Base-by-base conservation (phyloP, 2,888 invertebrate species). In the Ennomos fuscantarius region DNA sequence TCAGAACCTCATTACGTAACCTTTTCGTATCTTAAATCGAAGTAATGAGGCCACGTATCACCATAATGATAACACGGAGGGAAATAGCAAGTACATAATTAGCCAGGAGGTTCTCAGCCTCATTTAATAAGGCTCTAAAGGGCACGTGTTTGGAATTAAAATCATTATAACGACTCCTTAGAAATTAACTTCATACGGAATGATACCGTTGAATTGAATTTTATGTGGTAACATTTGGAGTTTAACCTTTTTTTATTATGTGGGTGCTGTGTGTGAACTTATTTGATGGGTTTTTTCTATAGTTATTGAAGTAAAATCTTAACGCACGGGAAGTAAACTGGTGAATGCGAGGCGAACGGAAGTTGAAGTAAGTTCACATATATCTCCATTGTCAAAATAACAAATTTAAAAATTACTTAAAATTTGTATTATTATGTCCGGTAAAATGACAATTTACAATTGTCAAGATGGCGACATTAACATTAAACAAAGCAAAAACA, bases 61-160 rank as follows among this genome's bases (percentile, higher is more conserved):
- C 41, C 34, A 40, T 54, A 54, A 59, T 45, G 58, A 54, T 53
- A 59, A 49, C 53, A 53, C 41, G 50, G 15, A 46, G 44, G 52
- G 47, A 47, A 51, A 59, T 60, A 63, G 62, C 58, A 49, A 60
- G 58, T 52, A 39, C 33, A 49, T 62, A 59, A 59, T 59, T 58
- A 55, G 40, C 58, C 36, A 39, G 54, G 46, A 45, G 56, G 54
- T 57, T 55, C 56, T 52, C 39, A 48, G 51, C 48, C 40, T 50
- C 56, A 45, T 59, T 59, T 66, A 64, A 61, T 59, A 62, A 48
- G 55, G 59, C 62, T 45, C 60, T 57, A 55, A 61, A 61, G 53
- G 63, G 64, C 62, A 64, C 66, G 64, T 62, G 66, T 56, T 39
- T 57, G 34, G 66, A 64, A 66, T 66, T 64, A 63, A 58, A 62